phyloP scores from a whole-genome alignment of 2,797 vertebrate species.

The Harpagifer antarcticus region DNA sequence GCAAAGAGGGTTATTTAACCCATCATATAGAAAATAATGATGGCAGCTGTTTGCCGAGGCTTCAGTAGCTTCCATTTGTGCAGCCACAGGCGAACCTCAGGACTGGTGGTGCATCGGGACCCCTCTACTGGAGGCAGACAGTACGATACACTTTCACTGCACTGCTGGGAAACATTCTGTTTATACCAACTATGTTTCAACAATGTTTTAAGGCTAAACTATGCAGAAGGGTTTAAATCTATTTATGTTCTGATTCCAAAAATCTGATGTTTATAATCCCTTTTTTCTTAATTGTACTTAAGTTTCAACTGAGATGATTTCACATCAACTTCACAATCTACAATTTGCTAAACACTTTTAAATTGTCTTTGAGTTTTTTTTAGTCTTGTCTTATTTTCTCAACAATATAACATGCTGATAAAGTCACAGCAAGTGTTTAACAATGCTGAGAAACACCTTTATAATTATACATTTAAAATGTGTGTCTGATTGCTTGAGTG shows the following conservation, averaged over 20 bases:
- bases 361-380: no score
- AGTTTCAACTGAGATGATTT: neutral
- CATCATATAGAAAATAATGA: neutral
- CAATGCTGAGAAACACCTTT: no score
- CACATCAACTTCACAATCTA: neutral
- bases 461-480: no score
- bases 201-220: neutral
- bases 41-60: slow-evolving; percentile 8
- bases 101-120: neutral
- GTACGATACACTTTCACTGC: no score
- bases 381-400: no score
- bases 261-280: no score
- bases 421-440: no score
- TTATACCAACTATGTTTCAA: neutral
- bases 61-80: neutral
- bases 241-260: no score
- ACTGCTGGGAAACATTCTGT: neutral
- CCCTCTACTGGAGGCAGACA: no score
- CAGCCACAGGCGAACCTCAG: neutral
- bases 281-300: neutral
- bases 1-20: neutral
- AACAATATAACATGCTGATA: no score
- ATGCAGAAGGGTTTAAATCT: neutral
- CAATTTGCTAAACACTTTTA: neutral
- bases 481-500: no score